Percentiles rank a stretch among this genome's conserved stretches.
Evolutionary conservation across 2,113 vertebrate genomes (phyloP).

Genomic region (Orientallactaga bullata): DNA sequence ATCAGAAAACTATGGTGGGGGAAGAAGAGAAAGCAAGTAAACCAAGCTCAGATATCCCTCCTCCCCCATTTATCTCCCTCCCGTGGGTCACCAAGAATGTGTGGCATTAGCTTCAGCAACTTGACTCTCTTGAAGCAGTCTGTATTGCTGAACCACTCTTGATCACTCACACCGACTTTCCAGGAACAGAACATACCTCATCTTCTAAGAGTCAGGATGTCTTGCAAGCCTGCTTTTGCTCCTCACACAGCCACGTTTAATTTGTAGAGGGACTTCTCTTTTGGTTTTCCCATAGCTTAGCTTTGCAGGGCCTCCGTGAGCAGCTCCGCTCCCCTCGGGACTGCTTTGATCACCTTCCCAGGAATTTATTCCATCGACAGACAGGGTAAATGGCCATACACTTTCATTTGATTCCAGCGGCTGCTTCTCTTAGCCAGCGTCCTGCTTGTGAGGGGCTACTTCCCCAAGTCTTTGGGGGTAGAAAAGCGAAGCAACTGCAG

Average conservation of each 20-base stretch:
- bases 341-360: slow-evolving; percentile 78
- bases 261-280: slow-evolving; percentile 48
- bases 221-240: slow-evolving; percentile 8
- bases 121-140: neutral
- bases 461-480: slow-evolving; percentile 48
- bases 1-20: neutral
- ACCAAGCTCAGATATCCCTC: neutral
- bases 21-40: neutral
- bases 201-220: slow-evolving; percentile 25
- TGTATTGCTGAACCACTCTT: neutral
- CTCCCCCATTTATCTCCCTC: neutral
- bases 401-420: slow-evolving; percentile 68
- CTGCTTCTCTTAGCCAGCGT: slow-evolving; percentile 63
- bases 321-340: neutral
- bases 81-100: neutral
- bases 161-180: neutral
- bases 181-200: slow-evolving; percentile 3
- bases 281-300: slow-evolving; percentile 7
- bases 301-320: slow-evolving; percentile 41
- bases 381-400: slow-evolving; percentile 65
- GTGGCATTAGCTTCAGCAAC: neutral
- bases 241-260: neutral
- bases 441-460: slow-evolving; percentile 52
- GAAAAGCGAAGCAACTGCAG: neutral
- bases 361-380: slow-evolving; percentile 76